phyloP scores from a whole-genome alignment of 2,888 invertebrate species.

The Halictus quadricinctus region DNA sequence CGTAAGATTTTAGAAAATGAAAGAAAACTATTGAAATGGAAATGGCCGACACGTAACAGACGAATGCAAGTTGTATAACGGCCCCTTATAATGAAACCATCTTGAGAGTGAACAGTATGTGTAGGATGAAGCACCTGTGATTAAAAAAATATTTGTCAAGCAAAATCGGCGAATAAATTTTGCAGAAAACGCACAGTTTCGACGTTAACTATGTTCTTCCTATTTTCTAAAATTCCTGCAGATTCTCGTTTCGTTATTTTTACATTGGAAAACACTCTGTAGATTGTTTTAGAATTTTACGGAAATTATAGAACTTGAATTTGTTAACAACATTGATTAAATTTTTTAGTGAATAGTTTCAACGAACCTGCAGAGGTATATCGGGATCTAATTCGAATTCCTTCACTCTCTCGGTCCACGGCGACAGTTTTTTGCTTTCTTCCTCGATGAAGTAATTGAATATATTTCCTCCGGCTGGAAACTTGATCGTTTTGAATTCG shows the following conservation, averaged over 20 bases:
- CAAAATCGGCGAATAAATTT: not conserved
- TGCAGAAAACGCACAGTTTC: not conserved
- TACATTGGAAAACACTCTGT: not conserved
- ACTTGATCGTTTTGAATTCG: slow-evolving; percentile 95
- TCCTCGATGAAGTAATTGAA: slow-evolving; percentile 95
- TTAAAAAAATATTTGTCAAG: not conserved
- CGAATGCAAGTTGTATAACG: not conserved
- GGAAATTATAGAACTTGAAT: not conserved
- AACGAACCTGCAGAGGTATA: slow-evolving; percentile 90
- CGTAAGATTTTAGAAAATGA: not conserved
- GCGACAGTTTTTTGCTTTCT: slow-evolving; percentile 92
- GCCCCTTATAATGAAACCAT: not conserved
- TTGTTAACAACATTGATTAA: not conserved
- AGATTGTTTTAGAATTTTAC: not conserved
- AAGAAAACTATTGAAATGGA: not conserved
- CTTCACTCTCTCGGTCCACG: slow-evolving; percentile 93
- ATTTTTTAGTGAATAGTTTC: not conserved
- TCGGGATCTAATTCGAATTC: slow-evolving; percentile 93
- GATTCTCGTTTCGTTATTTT: not conserved
- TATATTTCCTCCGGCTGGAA: slow-evolving; percentile 91
- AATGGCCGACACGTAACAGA: not conserved
- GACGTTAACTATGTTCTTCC: not conserved
- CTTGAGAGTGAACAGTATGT: not conserved
- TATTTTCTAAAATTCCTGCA: not conserved
- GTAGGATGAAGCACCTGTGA: not conserved